Evolutionary conservation across 2,888 invertebrate species (phyloP).

Genomic region (Leptopilina myrica): DNA sequence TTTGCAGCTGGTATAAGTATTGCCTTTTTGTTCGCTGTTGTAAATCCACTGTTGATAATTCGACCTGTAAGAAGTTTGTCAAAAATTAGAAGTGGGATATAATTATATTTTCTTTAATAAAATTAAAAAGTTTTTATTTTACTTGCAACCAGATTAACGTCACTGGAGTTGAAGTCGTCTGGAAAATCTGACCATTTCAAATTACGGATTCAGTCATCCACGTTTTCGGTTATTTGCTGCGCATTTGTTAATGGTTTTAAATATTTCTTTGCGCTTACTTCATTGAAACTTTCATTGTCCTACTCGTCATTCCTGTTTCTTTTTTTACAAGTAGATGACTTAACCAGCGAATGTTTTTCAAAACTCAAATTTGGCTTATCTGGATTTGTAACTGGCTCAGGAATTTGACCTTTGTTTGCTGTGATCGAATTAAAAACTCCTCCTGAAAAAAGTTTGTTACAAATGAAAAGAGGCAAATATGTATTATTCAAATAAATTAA

Average conservation of each 20-base stretch:
- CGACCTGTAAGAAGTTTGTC: not conserved
- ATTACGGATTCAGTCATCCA: not conserved
- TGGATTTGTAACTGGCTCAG: not conserved
- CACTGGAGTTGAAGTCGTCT: not conserved
- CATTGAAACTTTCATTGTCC: not conserved
- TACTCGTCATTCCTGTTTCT: not conserved
- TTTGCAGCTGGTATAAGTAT: no score
- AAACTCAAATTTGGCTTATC: not conserved
- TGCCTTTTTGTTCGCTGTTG: no score
- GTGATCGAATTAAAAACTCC: not conserved
- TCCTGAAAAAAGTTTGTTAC: not conserved
- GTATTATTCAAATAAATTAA: not conserved
- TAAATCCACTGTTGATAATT: not conserved
- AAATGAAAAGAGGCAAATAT: not conserved
- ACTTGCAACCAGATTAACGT: not conserved
- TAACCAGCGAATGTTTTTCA: not conserved
- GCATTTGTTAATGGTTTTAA: not conserved
- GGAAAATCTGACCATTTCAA: not conserved
- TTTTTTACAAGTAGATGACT: not conserved
- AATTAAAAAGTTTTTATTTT: not conserved
- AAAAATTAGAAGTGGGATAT: no score
- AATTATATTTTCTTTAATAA: not conserved
- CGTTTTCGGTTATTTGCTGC: not conserved
- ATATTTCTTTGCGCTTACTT: not conserved
- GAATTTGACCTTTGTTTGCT: not conserved